A percentile compares a stretch with the other conserved stretches of the same genome.
Evolutionary conservation across 2,797 vertebrate species (phyloP).

Genomic region (Ispidina picta): DNA sequence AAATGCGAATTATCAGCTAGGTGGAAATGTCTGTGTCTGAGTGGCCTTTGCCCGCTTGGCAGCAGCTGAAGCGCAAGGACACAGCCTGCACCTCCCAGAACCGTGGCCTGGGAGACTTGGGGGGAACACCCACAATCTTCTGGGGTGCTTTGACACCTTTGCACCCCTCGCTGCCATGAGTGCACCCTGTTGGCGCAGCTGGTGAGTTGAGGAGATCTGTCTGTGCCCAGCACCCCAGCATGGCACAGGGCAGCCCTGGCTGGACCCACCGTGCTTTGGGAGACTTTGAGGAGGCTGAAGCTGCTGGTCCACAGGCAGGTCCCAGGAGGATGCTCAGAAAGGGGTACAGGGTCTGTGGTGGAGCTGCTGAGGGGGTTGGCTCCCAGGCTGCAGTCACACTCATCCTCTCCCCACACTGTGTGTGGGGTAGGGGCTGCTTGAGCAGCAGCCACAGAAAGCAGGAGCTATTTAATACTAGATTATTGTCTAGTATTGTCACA

Average conservation of each 20-base stretch:
- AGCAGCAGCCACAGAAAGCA: not conserved
- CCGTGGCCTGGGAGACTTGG: not conserved
- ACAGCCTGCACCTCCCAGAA: not conserved
- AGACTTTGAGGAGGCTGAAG: not conserved
- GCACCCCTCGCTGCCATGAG: rapidly evolving
- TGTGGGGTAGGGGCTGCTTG: not conserved
- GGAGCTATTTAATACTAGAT: not conserved
- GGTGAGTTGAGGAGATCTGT: not conserved
- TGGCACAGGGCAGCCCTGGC: not conserved
- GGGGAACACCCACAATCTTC: rapidly evolving
- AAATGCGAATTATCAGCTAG: not conserved
- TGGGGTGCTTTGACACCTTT: not conserved
- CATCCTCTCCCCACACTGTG: not conserved
- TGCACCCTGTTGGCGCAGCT: rapidly evolving
- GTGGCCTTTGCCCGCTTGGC: not conserved
- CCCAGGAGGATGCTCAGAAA: rapidly evolving
- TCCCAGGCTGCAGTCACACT: not conserved
- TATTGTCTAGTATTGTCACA: no score
- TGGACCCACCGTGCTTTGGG: not conserved
- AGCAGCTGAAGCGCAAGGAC: not conserved
- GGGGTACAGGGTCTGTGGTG: rapidly evolving
- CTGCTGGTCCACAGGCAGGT: not conserved
- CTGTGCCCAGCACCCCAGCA: not conserved
- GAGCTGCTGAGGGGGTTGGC: rapidly evolving
- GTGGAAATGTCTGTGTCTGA: not conserved